A percentile compares a stretch with the other conserved stretches of the same genome.
phyloP scores from a whole-genome alignment of 2,113 vertebrate genomes.

The Physeter macrocephalus region DNA sequence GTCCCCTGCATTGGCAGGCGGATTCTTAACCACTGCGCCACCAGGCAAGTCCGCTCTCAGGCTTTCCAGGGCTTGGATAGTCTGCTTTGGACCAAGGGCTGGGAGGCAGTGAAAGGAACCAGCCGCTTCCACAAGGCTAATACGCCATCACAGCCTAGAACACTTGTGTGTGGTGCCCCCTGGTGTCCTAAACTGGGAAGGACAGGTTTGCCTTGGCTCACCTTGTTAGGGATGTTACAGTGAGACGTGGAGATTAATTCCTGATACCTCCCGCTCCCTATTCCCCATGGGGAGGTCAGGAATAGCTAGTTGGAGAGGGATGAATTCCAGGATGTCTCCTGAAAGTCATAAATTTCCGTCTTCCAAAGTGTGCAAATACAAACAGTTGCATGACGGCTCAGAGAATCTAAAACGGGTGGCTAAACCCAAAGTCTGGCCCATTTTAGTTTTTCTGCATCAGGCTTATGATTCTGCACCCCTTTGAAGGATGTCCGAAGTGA shows the following conservation, averaged over 20 bases:
- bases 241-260: not conserved
- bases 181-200: constrained; percentile 5
- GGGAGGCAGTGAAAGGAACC: not conserved
- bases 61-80: not conserved
- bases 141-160: not conserved
- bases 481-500: not conserved
- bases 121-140: not conserved
- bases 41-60: not conserved
- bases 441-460: not conserved
- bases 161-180: constrained; percentile 37
- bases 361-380: not conserved
- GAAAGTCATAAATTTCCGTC: not conserved
- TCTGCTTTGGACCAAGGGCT: not conserved
- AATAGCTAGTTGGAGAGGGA: not conserved
- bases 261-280: not conserved
- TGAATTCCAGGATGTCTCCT: not conserved
- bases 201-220: not conserved
- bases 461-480: not conserved
- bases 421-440: not conserved
- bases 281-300: not conserved
- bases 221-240: not conserved
- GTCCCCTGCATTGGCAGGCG: no score
- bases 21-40: no score
- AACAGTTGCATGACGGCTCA: not conserved
- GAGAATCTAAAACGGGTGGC: not conserved